These are phyloP conservation scores for Cepaea nemoralis DNA, from an alignment of 1,140 invertebrate genomes.

Conservation along the genomic window DNA sequence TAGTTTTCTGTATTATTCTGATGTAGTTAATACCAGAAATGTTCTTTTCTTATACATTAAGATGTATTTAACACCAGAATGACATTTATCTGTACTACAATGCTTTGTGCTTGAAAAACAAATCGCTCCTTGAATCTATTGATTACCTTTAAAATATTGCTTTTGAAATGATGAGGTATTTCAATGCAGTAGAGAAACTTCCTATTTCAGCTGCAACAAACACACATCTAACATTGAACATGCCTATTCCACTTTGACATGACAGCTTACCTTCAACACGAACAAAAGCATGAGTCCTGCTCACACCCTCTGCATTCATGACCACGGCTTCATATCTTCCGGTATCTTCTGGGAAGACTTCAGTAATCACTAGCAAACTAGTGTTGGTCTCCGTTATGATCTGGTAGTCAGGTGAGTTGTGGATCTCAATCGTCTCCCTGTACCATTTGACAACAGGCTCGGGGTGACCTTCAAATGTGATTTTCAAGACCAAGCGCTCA, in stretches of 20 bases:
- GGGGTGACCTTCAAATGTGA: slow-evolving; percentile 82
- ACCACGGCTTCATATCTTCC: slow-evolving; percentile 95
- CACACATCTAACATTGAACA: no score
- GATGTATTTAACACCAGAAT: no score
- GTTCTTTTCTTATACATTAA: no score
- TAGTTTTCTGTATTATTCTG: no score
- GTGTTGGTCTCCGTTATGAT: slow-evolving; percentile 60
- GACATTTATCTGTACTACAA: no score
- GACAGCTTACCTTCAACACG: slow-evolving; percentile 63
- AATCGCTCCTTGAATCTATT: no score
- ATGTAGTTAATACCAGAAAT: no score
- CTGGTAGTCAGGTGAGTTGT: slow-evolving; percentile 66
- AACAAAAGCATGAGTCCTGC: slow-evolving; percentile 68
- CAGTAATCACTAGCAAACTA: slow-evolving; percentile 87
- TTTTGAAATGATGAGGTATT: no score
- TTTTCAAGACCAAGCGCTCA: slow-evolving; percentile 80
- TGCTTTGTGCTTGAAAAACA: no score
- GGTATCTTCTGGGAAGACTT: slow-evolving; percentile 93
- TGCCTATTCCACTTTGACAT: background rate
- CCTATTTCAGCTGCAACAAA: no score
- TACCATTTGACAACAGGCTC: slow-evolving; percentile 81
- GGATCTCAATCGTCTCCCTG: slow-evolving; percentile 77
- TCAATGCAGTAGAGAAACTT: no score
- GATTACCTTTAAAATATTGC: no score
- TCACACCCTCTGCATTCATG: slow-evolving; percentile 88